A percentile compares a stretch with the other conserved stretches of the same genome.
Evolutionary conservation across 23 tunicate genomes (phyloP).

Genomic region (Ascidia mentula): DNA sequence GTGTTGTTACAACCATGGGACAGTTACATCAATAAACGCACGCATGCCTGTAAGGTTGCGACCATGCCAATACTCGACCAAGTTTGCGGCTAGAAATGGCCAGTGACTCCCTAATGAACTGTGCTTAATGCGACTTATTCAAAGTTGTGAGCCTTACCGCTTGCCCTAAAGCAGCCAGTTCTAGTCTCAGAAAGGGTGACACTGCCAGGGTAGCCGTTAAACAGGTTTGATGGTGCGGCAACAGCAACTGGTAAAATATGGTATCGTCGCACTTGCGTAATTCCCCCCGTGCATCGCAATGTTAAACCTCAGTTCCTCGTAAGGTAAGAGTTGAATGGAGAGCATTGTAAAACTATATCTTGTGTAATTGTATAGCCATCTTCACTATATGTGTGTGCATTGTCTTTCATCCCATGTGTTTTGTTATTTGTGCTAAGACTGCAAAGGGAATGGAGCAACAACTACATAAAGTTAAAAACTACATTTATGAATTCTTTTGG

Average conservation of each 20-base stretch:
- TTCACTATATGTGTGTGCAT: background rate
- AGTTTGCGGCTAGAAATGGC: constrained; percentile 9
- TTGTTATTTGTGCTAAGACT: no score
- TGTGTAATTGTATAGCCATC: background rate
- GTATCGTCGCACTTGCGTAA: background rate
- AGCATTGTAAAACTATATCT: background rate
- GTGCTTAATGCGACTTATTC: background rate
- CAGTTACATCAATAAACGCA: constrained; percentile 1
- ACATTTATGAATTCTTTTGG: no score
- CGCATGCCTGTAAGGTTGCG: background rate
- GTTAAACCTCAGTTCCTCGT: background rate
- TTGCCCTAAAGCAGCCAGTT: constrained; percentile 3
- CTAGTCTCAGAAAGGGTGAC: constrained; percentile 10
- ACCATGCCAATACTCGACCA: background rate
- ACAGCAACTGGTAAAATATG: background rate
- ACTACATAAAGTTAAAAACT: no score
- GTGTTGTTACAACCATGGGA: background rate
- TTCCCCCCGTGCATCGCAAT: background rate
- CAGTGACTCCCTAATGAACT: constrained; percentile 6
- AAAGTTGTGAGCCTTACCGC: background rate
- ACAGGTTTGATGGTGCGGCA: background rate
- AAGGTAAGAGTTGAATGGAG: background rate
- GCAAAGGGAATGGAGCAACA: no score
- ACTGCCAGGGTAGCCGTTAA: constrained; percentile 6
- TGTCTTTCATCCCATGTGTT: no score